Conservation (phyloP, 2,797 vertebrate genomes). For the Hipposideros larvatus region DNA sequence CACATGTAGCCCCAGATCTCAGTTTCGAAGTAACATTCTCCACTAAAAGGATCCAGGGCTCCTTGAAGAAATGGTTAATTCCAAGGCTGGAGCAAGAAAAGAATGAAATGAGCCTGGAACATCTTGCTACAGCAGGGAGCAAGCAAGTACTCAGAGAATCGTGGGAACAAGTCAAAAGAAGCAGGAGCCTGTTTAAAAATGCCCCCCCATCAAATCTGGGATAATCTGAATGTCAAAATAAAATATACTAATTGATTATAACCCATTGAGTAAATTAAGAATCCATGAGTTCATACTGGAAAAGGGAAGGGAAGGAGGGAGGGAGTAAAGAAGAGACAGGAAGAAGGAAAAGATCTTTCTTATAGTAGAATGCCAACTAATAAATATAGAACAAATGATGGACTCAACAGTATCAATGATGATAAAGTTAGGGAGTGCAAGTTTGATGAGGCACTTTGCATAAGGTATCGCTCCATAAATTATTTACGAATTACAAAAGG, state of each 20-base stretch:
- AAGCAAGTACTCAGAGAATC: not conserved
- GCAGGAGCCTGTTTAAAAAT: not conserved
- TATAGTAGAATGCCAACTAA: not conserved
- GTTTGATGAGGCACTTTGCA: not conserved
- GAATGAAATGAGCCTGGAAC: not conserved
- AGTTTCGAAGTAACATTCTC: constrained; percentile 25
- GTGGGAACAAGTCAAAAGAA: not conserved
- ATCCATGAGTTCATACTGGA: not conserved
- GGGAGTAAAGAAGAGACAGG: too few relatives aligned
- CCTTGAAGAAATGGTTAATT: not conserved
- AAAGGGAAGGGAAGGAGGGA: not conserved
- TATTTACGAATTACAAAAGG: not conserved
- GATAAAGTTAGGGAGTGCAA: not conserved
- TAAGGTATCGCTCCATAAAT: not conserved
- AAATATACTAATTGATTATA: constrained; percentile 2
- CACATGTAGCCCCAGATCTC: not conserved
- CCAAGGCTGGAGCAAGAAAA: not conserved
- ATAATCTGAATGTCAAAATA: not conserved
- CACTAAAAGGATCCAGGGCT: not conserved
- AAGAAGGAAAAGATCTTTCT: not conserved
- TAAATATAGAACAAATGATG: not conserved
- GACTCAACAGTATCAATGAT: not conserved
- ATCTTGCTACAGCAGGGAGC: not conserved
- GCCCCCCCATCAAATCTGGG: not conserved
- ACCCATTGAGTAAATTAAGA: not conserved